Evolutionary conservation across 1,140 invertebrate genomes (phyloP), one percentile per base, ranked within the genome.

Genomic region (Berghia stephanieae): DNA sequence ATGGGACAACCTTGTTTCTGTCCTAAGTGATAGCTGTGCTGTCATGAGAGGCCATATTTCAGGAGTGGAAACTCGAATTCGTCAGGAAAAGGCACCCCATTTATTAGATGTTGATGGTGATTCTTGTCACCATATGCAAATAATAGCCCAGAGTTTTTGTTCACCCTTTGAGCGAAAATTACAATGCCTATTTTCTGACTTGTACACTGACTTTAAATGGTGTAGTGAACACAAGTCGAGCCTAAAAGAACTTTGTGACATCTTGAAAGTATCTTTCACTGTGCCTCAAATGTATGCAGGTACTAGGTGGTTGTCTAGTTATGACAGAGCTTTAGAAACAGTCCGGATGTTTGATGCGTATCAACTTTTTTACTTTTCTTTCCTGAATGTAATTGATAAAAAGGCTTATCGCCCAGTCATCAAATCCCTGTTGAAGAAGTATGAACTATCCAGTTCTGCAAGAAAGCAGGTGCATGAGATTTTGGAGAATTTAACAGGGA

Each of bases 51-150:
- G 85, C 1, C 55, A 36, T n/a, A 83, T 84, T 67, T 44, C 46
- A 67, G 83, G 85, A 21, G n/a, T 84, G 27, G 85, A 86, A 77
- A 72, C 69, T 4, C 75, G 73, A 36, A 31, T 86, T 0, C 31
- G 79, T 46, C 27, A 73, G 43, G 49, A 78, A 63, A 81, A 75
- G 43, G 79, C 80, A 21, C 75, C 70, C 6, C 80, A 86, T 63
- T 78, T 86, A 0, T 38, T 86, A 6, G 83, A 86, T 67, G 79
- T 86, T 36, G 82, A 85, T 80, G 84, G 84, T 3, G 83, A 86
- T 71, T 71, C 80, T 0, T 83, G 80, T 40, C 85, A 86, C 60
- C 84, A 86, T 70, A 68, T 78, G 0, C 82, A 85, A 38, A 86
- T 81, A 78, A 78, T 79, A 40, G 18, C 78, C 0, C 83, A 85